Base-by-base conservation (phyloP, 2,888 invertebrate species). In the Amphipyra tragopoginis region DNA sequence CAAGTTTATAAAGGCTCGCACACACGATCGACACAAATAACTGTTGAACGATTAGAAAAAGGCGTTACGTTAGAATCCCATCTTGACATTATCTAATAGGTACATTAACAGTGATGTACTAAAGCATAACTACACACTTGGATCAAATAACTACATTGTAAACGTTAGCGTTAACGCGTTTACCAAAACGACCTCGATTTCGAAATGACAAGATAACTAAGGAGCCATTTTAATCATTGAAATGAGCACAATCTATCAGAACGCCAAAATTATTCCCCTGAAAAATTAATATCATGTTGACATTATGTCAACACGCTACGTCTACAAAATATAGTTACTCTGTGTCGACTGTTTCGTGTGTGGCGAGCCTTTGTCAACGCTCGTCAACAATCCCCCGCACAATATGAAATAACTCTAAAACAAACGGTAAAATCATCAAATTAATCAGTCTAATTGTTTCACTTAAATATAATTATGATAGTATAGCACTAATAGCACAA, bases 371-470 rank as follows among this genome's bases (percentile, higher is more conserved):
- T 21, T 21, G 34, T 51, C 0, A 21, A 21, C 15, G n/a, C 34
- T 29, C 11, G 9, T 26, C 2, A 39, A 45, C 29, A 47, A 36
- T 2, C 4, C 7, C n/a, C 50, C 47, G 51, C 64, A 47, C 50
- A 43, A 26, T 59, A 54, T 29, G 0, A 39, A 50, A 55, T 43
- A 65, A 33, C 52, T 60, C 42, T 73, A 76, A 72, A 79, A 81
- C 74, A 79, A 79, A 79, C 77, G 59, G 56, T 64, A 61, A 85
- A 85, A 85, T 83, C 78, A 86, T 82, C 67, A 88, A 90, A 90
- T 21, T 21, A 21, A 21, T 91, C 92, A 91, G 92, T 92, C 92
- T 92, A 90, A 89, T 82, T 54, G 83, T 90, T 89, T 74, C 86
- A 79, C 89, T 89, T 89, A 90, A 77, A 58, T 85, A 86, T 86